phyloP scores from a whole-genome alignment of 2,888 invertebrate species.

The Agrochola litura region DNA sequence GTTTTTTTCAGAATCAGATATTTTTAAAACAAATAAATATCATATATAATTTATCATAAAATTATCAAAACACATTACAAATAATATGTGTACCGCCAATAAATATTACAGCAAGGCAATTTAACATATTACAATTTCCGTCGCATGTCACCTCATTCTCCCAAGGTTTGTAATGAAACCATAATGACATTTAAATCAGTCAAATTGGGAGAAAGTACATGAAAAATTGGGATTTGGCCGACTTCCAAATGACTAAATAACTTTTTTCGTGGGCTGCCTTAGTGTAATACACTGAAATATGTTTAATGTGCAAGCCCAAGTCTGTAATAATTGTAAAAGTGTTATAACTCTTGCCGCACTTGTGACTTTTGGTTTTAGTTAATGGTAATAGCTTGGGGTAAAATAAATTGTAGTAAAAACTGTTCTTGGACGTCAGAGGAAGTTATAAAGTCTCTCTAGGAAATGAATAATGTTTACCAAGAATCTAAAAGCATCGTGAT shows the following conservation, averaged over 20 bases:
- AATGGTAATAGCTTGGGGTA: not conserved
- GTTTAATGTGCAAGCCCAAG: slow-evolving; percentile 24
- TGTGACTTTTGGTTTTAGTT: slow-evolving; percentile 1
- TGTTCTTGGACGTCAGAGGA: slow-evolving; percentile 11
- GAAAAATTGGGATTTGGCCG: slow-evolving; percentile 60
- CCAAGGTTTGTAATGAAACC: slow-evolving; percentile 47
- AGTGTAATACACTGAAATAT: slow-evolving; percentile 42
- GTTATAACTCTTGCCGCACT: slow-evolving; percentile 41
- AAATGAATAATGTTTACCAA: slow-evolving; percentile 1
- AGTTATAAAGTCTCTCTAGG: slow-evolving; percentile 6
- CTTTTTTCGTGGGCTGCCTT: slow-evolving; percentile 43
- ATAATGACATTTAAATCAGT: slow-evolving; percentile 61
- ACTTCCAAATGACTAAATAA: slow-evolving; percentile 61
- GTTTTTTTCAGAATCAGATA: not conserved
- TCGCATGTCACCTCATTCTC: slow-evolving; percentile 22
- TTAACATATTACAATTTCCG: slow-evolving; percentile 44
- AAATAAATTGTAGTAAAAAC: slow-evolving; percentile 24
- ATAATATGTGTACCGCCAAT: slow-evolving; percentile 63
- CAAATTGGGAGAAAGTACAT: slow-evolving; percentile 52
- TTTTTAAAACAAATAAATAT: slow-evolving; percentile 15
- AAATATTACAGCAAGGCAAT: slow-evolving; percentile 49
- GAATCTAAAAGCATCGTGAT: slow-evolving; percentile 23
- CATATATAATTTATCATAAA: slow-evolving; percentile 43
- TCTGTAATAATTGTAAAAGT: slow-evolving; percentile 31
- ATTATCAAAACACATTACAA: slow-evolving; percentile 20